Evolutionary conservation across 2,113 vertebrate species (phyloP), one percentile per base, ranked within the genome.

Genomic region (Motacilla alba): DNA sequence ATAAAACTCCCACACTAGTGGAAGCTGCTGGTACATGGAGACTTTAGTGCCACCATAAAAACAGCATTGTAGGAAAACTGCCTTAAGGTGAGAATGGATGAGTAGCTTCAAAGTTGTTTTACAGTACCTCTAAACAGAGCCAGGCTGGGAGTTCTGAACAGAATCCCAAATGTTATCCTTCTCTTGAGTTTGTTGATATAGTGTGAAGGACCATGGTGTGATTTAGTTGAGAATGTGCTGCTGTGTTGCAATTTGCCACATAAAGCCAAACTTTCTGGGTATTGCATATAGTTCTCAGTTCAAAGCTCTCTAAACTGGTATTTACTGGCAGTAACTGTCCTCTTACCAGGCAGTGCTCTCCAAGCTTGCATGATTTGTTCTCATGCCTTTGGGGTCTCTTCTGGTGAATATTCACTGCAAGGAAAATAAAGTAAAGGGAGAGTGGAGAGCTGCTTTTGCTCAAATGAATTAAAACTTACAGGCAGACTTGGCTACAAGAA

Each of bases 11-110:
- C 74, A 20, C 79, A 24, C 19, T 6, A 3, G 72, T 94, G 87
- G 83, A 96, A 94, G 92, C 80, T 83, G 76, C 75, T 86, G 18
- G 60, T 73, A 94, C 81, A 47, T 1, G 20, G 68, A 87, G 91
- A 41, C 78, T 92, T 95, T 89, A 96, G 94, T 88, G 91, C 78
- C 62, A 47, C 79, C 79, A 56, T 96, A 96, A 97, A 97, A 91
- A 7, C 43, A 73, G 62, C 93, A 53, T 60, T 88, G 95, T 64
- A 88, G 90, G 87, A 74, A 93, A 91, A 95, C 21, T 93, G 94
- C 95, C 87, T 60, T 62, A 21, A 93, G 95, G 88, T 70, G 86
- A 74, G 79, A 77, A 95, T 46, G 84, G 92, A 84, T 90, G 75
- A 93, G 94, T 15, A n/a, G 62, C 70, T 94, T 73, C 41, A 18